A percentile compares a stretch with the other conserved stretches of the same genome.
Conservation (phyloP, 2,113 vertebrate species). For the Gyps fulvus region DNA sequence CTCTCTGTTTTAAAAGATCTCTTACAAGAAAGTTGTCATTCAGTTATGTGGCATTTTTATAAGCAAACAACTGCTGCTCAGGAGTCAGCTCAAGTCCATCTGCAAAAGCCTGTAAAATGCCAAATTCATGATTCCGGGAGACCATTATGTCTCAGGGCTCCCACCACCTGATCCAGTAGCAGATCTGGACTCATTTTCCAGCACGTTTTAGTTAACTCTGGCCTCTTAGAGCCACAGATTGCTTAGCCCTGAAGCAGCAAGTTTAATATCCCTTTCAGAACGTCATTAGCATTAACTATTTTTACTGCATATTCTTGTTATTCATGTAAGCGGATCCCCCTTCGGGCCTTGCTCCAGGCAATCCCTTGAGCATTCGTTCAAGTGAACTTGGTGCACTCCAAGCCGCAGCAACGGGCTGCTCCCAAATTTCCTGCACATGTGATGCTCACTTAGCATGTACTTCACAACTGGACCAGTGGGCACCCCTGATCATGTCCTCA, state of each 20-base stretch:
- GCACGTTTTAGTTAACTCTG: neutral
- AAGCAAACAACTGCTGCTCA: neutral
- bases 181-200: neutral
- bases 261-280: conserved; percentile 14
- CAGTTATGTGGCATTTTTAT: neutral
- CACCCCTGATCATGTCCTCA: neutral
- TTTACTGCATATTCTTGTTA: neutral
- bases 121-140: neutral
- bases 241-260: neutral
- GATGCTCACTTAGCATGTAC: neutral
- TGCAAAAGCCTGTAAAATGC: neutral
- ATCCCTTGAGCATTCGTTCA: neutral
- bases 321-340: neutral
- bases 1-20: neutral
- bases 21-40: neutral
- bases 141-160: neutral
- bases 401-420: neutral
- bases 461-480: neutral
- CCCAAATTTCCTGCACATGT: neutral
- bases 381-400: neutral
- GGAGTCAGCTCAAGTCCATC: neutral
- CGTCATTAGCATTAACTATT: neutral
- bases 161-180: conserved; percentile 12
- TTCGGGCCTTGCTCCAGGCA: neutral
- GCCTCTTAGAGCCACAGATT: neutral